Conservation (phyloP, 2,113 vertebrate genomes). For the Pachypanchax playfairii region DNA sequence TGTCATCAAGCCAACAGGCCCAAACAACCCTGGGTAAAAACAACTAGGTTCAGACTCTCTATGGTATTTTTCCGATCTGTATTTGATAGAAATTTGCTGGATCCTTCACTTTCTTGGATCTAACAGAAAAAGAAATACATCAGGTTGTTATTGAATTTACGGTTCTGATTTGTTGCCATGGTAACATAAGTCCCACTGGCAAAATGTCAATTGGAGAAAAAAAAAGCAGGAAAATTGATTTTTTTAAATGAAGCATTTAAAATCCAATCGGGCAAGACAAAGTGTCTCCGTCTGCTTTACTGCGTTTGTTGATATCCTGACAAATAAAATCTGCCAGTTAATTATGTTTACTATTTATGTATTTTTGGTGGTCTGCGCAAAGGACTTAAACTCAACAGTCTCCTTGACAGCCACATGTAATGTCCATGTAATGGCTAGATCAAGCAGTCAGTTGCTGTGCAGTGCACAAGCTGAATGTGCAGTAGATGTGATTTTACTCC, state of each 20-base stretch:
- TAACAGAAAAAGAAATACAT: conserved; percentile 18
- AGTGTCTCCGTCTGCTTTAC: background rate
- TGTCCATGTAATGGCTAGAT: too few relatives aligned
- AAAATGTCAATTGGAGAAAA: background rate
- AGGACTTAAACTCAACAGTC: background rate
- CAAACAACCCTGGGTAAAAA: conserved; percentile 33
- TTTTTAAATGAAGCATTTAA: background rate
- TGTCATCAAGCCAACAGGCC: conserved; percentile 9
- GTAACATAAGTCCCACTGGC: conserved; percentile 12
- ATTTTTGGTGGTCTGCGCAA: background rate
- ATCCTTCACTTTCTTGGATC: conserved; percentile 1
- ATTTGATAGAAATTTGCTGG: conserved; percentile 26
- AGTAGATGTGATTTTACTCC: too few relatives aligned
- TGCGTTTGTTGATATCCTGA: background rate
- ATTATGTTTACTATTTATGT: background rate
- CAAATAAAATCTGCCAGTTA: background rate
- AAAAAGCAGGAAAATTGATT: background rate
- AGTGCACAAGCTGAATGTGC: too few relatives aligned
- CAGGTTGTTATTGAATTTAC: background rate
- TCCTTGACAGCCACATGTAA: background rate
- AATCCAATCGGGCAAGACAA: background rate
- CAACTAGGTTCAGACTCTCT: conserved; percentile 6
- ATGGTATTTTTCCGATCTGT: conserved; percentile 7
- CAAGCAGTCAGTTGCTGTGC: background rate
- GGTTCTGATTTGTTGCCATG: background rate